phyloP scores from a whole-genome alignment of 1,140 invertebrate genomes.

The Drosophila sulfurigaster region DNA sequence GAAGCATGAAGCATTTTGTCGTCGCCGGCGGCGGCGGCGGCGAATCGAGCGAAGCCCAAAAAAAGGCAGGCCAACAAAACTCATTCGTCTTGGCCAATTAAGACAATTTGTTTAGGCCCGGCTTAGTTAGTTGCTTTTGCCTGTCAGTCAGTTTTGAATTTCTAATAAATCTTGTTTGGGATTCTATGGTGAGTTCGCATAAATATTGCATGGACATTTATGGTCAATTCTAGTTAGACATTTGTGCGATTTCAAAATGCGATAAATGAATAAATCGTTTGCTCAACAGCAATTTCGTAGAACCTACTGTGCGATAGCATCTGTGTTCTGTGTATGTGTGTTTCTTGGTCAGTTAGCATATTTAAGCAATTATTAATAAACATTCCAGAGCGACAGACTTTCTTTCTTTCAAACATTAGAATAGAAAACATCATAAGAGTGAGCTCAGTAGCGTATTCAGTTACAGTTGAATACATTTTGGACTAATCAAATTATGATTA shows the following conservation, averaged over 20 bases:
- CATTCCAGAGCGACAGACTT: too few species aligned
- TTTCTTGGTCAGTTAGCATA: neutral
- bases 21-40: conserved; percentile 31
- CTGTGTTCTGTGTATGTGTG: too few species aligned
- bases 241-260: conserved; percentile 43
- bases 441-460: neutral
- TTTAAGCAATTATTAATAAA: neutral
- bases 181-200: conserved; percentile 39
- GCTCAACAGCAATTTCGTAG: neutral
- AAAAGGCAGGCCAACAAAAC: conserved; percentile 46
- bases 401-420: conserved; percentile 11
- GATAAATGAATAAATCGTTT: conserved; percentile 41
- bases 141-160: conserved; percentile 40
- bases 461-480: conserved; percentile 30
- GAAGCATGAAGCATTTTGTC: conserved; percentile 42
- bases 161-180: conserved; percentile 58
- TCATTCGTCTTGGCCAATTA: conserved; percentile 68
- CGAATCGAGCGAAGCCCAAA: conserved; percentile 26
- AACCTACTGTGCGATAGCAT: neutral
- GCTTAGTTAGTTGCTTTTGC: conserved; percentile 8
- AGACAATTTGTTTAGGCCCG: conserved; percentile 62
- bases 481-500: conserved; percentile 34
- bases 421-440: neutral
- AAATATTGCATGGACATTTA: conserved; percentile 57
- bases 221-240: conserved; percentile 55